phyloP scores from a whole-genome alignment of 1,140 invertebrate species.

The Eciton burchellii region DNA sequence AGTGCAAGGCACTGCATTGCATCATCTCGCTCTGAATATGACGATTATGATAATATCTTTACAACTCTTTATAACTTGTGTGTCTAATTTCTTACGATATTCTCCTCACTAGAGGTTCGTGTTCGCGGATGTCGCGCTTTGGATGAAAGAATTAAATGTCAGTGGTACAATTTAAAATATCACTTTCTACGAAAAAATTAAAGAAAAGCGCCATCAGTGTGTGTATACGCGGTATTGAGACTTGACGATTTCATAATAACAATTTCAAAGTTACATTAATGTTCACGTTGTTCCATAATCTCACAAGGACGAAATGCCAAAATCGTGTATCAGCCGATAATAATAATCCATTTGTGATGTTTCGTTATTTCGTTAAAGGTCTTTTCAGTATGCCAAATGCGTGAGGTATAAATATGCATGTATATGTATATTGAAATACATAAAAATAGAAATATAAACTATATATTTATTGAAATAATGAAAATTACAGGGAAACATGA shows the following conservation, averaged over 20 bases:
- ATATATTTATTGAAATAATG: slow-evolving; percentile 6
- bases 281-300: slow-evolving; percentile 10
- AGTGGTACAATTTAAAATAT: not conserved
- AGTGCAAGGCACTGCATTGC: slow-evolving; percentile 4
- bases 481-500: slow-evolving; percentile 26
- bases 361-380: slow-evolving; percentile 26
- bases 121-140: not conserved
- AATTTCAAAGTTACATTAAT: slow-evolving; percentile 13
- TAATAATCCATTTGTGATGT: slow-evolving; percentile 12
- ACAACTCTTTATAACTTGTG: slow-evolving; percentile 1
- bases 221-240: not conserved
- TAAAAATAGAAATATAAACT: not conserved
- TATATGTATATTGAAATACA: not conserved
- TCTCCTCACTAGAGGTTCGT: not conserved
- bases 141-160: slow-evolving; percentile 3
- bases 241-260: not conserved
- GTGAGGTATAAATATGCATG: not conserved
- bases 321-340: not conserved
- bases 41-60: not conserved
- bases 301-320: not conserved
- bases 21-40: slow-evolving; percentile 34
- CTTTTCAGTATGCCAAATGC: not conserved
- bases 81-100: not conserved
- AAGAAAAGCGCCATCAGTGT: no score
- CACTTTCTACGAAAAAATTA: no score